Evolutionary conservation across 2,113 vertebrate species (phyloP), one percentile per base, ranked within the genome.

Genomic region (Xyrauchen texanus): DNA sequence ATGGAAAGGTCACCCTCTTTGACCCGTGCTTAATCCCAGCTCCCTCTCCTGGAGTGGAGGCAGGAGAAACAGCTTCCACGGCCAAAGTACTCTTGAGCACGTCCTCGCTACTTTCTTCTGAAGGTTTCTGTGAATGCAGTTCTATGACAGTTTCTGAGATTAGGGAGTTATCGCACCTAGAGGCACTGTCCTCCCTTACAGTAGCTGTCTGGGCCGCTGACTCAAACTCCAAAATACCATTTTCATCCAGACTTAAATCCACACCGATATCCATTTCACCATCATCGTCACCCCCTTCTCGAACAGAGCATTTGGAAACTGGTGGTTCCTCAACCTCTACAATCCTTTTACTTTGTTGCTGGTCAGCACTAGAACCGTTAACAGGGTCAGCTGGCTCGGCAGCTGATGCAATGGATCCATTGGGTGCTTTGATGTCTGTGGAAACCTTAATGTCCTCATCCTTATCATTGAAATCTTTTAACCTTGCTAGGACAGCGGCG

Each of bases 1-100:
- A 94, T 0, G 96, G 96, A 86, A 98, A 98, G 0, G 94, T 97
- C 64, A 97, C 96, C 71, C 89, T 93, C 83, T 97, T 98, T 58
- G 92, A 92, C 44, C 90, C 90, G 9, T 89, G 89, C 86, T 95
- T 95, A 53, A 90, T 89, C 81, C 90, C 91, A 13, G 91, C 89
- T 12, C 91, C 92, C 7, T 83, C 90, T 0, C 89, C 91, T 64
- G 91, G 76, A 0, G 82, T 84, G 8, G 87, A 84, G 0, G 83
- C 77, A 9, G 87, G 86, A 82, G 88, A 86, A 64, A 84, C 55
- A 80, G 82, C 77, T 81, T 88, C 82, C 45, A 78, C 73, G 81
- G 81, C 10, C 64, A 74, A 58, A 69, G 81, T 49, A 51, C 83
- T 65, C 6, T 78, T 81, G 21, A 79, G 70, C 78, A 66, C 55